Percentiles rank a stretch among this genome's conserved stretches.
These are phyloP conservation scores for Ypsolopha scabrella DNA, from an alignment of 2,888 invertebrate genomes.

Conservation along the genomic window DNA sequence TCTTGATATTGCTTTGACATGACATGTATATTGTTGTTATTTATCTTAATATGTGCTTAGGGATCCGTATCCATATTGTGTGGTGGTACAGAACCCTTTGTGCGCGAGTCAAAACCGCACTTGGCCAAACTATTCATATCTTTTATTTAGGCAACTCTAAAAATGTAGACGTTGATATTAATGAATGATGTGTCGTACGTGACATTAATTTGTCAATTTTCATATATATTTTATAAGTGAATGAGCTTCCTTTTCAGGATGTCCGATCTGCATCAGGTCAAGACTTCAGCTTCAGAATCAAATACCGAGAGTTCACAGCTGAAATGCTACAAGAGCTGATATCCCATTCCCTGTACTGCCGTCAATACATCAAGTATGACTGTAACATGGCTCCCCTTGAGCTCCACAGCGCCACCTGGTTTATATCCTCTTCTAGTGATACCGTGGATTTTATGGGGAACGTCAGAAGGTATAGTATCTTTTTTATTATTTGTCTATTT, in stretches of 20 bases:
- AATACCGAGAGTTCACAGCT: conserved; percentile 89
- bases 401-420: conserved; percentile 90
- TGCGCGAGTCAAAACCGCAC: no score
- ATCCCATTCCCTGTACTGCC: conserved; percentile 89
- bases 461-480: conserved; percentile 75
- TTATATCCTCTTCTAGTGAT: conserved; percentile 83
- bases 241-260: conserved; percentile 66
- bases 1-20: no score
- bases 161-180: no score
- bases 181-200: no score
- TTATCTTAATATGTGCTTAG: no score
- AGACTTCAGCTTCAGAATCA: conserved; percentile 88
- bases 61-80: no score
- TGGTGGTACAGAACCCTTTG: no score
- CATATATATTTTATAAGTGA: no score
- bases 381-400: conserved; percentile 91
- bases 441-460: conserved; percentile 88
- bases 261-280: conserved; percentile 82
- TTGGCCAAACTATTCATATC: no score
- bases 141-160: no score
- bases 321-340: conserved; percentile 93
- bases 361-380: conserved; percentile 91
- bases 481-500: conserved; percentile 7
- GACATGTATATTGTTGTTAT: no score
- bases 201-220: no score